phyloP scores from a whole-genome alignment of 2,888 invertebrate species.

The Caenorhabditis drosophilae region DNA sequence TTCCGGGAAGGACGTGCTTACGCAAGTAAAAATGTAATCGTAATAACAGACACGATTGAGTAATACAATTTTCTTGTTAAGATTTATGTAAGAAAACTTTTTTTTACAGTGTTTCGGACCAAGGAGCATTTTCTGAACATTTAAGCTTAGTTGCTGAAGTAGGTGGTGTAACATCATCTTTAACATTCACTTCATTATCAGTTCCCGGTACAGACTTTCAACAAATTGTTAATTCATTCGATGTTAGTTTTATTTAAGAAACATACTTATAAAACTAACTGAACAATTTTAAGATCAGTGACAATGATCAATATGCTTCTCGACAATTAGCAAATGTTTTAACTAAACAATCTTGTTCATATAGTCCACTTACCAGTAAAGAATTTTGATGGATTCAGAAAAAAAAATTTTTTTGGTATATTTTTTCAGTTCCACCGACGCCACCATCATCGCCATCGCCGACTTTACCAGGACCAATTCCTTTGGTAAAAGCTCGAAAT shows the following conservation, averaged over 20 bases:
- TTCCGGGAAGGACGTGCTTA: conserved; percentile 22
- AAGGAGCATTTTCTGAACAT: conserved; percentile 25
- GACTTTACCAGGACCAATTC: conserved; percentile 35
- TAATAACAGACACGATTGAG: conserved; percentile 41
- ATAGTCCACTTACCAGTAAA: conserved; percentile 14
- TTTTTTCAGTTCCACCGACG: conserved; percentile 23
- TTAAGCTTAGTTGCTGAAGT: conserved; percentile 18
- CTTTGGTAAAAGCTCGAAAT: conserved; percentile 35
- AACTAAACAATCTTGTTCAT: conserved; percentile 14
- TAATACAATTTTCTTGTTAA: conserved; percentile 4
- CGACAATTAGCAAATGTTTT: conserved; percentile 25
- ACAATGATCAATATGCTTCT: conserved; percentile 10
- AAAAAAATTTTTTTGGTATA: neutral
- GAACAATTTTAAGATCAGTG: conserved; percentile 6
- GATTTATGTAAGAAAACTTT: neutral
- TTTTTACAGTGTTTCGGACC: neutral
- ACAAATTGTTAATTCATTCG: conserved; percentile 10
- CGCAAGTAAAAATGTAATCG: conserved; percentile 37
- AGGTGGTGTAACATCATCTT: conserved; percentile 31
- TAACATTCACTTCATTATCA: conserved; percentile 11
- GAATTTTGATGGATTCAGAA: no score
- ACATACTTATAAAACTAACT: neutral
- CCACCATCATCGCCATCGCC: conserved; percentile 17
- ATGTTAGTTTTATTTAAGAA: conserved; percentile 1
- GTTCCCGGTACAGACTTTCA: conserved; percentile 35